A percentile compares a stretch with the other conserved stretches of the same genome.
Conservation (phyloP, 2,888 invertebrate genomes). For the Sycophila texana region DNA sequence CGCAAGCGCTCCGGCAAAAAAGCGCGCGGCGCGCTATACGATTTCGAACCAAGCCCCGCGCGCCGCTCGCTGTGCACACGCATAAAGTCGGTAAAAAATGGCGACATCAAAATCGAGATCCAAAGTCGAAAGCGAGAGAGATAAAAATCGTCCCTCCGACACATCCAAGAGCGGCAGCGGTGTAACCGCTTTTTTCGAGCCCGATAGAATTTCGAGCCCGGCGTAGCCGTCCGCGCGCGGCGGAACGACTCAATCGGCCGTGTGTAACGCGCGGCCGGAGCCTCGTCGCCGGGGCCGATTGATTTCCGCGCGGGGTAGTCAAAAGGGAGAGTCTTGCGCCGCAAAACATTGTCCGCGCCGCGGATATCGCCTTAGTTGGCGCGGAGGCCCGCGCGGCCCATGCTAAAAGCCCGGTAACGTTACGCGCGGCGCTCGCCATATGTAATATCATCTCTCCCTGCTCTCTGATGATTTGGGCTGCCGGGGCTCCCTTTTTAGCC, state of each 20-base stretch:
- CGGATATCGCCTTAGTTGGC: slow-evolving; percentile 6
- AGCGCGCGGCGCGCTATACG: neutral
- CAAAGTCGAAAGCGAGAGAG: too few relatives aligned
- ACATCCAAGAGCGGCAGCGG: neutral
- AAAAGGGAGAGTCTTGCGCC: neutral
- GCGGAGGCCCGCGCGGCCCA: too few relatives aligned
- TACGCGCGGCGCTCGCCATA: neutral
- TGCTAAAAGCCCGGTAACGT: neutral
- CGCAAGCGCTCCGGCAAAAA: neutral
- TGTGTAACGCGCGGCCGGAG: neutral
- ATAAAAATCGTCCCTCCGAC: too few relatives aligned
- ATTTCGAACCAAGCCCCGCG: too few relatives aligned
- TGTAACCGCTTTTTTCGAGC: neutral
- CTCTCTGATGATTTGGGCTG: neutral
- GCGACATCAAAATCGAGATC: too few relatives aligned
- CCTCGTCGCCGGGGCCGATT: neutral
- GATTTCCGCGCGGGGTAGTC: neutral
- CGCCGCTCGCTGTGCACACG: too few relatives aligned
- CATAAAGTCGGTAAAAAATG: neutral
- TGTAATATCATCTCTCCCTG: slow-evolving; percentile 22
- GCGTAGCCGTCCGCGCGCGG: neutral
- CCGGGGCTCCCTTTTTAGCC: neutral
- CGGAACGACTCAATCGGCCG: slow-evolving; percentile 13
- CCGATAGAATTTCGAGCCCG: slow-evolving; percentile 20
- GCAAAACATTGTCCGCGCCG: slow-evolving; percentile 5